phyloP scores from a whole-genome alignment of 2,888 invertebrate genomes.

The Chymomyza amoena region DNA sequence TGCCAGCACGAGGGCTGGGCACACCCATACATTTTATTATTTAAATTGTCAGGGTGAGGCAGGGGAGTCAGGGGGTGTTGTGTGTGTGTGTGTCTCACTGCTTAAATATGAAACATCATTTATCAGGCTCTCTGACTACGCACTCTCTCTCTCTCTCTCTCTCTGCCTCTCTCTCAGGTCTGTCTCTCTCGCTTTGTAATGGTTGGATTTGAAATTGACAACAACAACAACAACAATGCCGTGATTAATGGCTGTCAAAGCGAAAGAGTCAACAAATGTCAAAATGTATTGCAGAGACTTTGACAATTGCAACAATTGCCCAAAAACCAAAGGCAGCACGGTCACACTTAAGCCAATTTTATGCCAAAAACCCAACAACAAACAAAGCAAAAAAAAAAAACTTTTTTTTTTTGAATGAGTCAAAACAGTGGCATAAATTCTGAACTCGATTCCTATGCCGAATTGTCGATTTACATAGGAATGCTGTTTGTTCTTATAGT shows the following conservation, averaged over 20 bases:
- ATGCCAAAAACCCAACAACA: background rate
- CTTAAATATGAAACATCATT: conserved; percentile 52
- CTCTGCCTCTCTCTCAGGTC: too few relatives aligned
- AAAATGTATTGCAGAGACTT: conserved; percentile 15
- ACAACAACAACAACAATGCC: conserved; percentile 62
- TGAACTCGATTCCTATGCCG: too few relatives aligned
- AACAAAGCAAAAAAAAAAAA: background rate
- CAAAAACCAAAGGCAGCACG: background rate
- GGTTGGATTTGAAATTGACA: conserved; percentile 61
- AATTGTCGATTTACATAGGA: too few relatives aligned
- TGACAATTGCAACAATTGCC: background rate
- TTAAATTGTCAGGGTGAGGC: conserved; percentile 55
- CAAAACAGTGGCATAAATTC: too few relatives aligned
- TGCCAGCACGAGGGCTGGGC: background rate
- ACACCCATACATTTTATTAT: conserved; percentile 58
- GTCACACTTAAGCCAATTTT: conserved; percentile 1
- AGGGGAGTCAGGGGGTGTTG: background rate
- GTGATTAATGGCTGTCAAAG: conserved; percentile 66
- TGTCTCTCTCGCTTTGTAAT: conserved; percentile 29
- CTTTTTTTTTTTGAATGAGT: too few relatives aligned
- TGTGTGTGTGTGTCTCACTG: background rate
- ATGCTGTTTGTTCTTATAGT: too few relatives aligned
- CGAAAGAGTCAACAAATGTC: conserved; percentile 50
- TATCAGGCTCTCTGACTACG: conserved; percentile 35
- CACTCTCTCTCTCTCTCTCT: background rate